Percentiles rank a stretch among this genome's conserved stretches.
Conservation (phyloP, 2,797 vertebrate genomes). For the Triplophysa yarkandensis region DNA sequence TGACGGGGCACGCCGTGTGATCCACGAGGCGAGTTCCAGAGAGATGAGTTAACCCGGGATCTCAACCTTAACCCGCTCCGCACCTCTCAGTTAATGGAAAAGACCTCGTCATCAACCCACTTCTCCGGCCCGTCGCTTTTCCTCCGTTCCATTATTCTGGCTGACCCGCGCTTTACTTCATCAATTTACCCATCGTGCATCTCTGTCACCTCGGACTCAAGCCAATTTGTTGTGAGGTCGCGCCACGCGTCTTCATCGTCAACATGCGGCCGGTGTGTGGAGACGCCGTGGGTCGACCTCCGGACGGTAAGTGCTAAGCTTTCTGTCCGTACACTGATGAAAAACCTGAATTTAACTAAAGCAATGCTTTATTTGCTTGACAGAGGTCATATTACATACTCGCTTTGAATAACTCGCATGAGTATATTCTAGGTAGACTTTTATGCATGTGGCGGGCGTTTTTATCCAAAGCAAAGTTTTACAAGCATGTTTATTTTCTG, state of each 20-base stretch:
- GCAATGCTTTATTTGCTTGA: not conserved
- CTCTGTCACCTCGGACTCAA: constrained; percentile 41
- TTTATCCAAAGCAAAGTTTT: too few species aligned
- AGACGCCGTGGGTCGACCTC: constrained; percentile 10
- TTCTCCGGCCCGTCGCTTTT: constrained; percentile 61
- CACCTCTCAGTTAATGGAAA: constrained; percentile 77
- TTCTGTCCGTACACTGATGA: not conserved
- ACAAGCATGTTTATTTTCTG: too few species aligned
- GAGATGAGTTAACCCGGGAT: constrained; percentile 57
- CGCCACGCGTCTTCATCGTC: constrained; percentile 10
- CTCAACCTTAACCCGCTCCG: constrained; percentile 53
- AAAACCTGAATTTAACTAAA: not conserved
- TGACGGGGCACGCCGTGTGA: constrained; percentile 39
- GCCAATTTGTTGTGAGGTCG: constrained; percentile 46
- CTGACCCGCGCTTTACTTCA: constrained; percentile 69
- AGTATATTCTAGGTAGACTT: too few species aligned
- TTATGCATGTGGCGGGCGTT: too few species aligned
- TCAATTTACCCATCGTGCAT: constrained; percentile 66
- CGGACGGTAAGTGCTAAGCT: constrained; percentile 4
- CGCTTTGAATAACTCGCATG: not conserved
- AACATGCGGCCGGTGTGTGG: constrained; percentile 2
- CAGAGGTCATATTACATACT: not conserved
- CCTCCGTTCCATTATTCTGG: constrained; percentile 72
- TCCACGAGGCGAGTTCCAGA: constrained; percentile 56
- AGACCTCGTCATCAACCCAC: constrained; percentile 69